Evolutionary conservation across 2,888 invertebrate genomes (phyloP).

Genomic region (Brachynemurus nebulosus): DNA sequence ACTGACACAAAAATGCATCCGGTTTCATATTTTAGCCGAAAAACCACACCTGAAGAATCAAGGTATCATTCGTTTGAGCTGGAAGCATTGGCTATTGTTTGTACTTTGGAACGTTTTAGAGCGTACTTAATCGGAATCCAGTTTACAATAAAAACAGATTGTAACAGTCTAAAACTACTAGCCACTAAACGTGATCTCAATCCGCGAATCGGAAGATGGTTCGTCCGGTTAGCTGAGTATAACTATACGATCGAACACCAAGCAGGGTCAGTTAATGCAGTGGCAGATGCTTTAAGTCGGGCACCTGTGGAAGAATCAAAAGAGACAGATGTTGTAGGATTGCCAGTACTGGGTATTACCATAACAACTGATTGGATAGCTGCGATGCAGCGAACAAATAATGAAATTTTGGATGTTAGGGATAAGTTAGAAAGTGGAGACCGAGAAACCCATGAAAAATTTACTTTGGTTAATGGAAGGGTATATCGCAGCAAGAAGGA

Average conservation of each 20-base stretch:
- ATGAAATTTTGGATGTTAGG: not conserved
- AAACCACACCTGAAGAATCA: slow-evolving; percentile 11
- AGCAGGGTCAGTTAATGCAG: not conserved
- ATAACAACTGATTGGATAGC: slow-evolving; percentile 16
- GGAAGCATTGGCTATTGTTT: not conserved
- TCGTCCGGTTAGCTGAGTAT: slow-evolving; percentile 2
- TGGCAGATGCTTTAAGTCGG: slow-evolving; percentile 14
- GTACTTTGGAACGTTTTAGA: slow-evolving; percentile 1
- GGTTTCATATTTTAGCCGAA: slow-evolving; percentile 10
- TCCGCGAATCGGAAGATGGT: slow-evolving; percentile 8
- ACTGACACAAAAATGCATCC: slow-evolving; percentile 9
- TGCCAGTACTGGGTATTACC: slow-evolving; percentile 14
- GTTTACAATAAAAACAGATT: slow-evolving; percentile 14
- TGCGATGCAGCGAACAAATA: slow-evolving; percentile 8
- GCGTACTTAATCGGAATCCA: slow-evolving; percentile 15
- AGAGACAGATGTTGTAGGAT: slow-evolving; percentile 10
- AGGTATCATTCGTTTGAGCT: not conserved
- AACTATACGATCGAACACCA: slow-evolving; percentile 3
- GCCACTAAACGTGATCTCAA: slow-evolving; percentile 9
- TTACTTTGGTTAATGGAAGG: slow-evolving; percentile 13
- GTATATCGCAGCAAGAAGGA: slow-evolving; percentile 13
- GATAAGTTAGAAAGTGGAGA: slow-evolving; percentile 3
- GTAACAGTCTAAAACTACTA: slow-evolving; percentile 9
- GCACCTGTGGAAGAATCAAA: slow-evolving; percentile 13
- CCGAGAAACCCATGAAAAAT: too few species aligned